Conservation (phyloP, 1,140 invertebrate genomes). For the Trinorchestia longiramus region DNA sequence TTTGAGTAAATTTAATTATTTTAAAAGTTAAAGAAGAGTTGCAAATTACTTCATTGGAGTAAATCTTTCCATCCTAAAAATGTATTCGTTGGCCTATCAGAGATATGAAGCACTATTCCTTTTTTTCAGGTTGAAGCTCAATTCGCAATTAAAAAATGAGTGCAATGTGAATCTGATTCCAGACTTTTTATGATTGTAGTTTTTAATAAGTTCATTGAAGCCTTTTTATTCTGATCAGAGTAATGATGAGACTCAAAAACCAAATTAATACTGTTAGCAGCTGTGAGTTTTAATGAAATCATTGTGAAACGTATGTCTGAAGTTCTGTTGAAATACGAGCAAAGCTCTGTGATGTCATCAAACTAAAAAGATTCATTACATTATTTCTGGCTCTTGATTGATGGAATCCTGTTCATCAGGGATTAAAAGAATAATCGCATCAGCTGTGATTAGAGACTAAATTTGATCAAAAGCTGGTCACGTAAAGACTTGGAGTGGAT, state of each 20-base stretch:
- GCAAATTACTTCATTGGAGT: too few species aligned
- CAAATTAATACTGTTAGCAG: not conserved
- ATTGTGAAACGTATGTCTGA: not conserved
- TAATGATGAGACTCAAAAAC: not conserved
- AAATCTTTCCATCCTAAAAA: too few species aligned
- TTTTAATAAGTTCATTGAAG: too few species aligned
- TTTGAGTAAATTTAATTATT: too few species aligned
- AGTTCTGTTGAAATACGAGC: not conserved
- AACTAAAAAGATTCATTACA: not conserved
- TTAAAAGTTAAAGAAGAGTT: too few species aligned
- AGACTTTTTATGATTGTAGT: too few species aligned
- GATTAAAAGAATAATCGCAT: not conserved
- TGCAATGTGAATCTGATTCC: too few species aligned
- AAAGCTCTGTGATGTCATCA: not conserved
- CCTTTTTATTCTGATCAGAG: not conserved
- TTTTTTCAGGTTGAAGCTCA: too few species aligned
- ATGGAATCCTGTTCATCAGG: not conserved
- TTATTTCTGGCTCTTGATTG: not conserved
- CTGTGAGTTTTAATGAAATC: not conserved
- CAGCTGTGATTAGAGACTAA: not conserved
- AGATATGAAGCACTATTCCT: too few species aligned
- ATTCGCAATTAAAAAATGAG: too few species aligned
- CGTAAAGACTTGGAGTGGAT: too few species aligned
- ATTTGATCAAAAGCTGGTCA: not conserved
- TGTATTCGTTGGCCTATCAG: too few species aligned